Percentiles rank a stretch among this genome's conserved stretches.
Evolutionary conservation across 2,888 invertebrate species (phyloP).

Genomic region (Zaprionus obscuricornis): DNA sequence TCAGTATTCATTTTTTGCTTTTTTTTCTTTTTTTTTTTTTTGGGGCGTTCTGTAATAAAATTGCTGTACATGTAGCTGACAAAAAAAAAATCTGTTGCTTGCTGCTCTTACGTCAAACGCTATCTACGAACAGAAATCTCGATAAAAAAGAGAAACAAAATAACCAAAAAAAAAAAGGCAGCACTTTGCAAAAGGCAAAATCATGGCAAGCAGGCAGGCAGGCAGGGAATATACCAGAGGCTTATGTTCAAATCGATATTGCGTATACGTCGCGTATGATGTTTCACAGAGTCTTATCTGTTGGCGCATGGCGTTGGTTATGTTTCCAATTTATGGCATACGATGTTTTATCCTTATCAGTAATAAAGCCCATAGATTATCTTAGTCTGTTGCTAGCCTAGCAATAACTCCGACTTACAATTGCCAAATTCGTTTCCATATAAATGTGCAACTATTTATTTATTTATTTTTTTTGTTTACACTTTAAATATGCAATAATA

Average conservation of each 20-base stretch:
- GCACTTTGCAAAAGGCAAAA: constrained; percentile 29
- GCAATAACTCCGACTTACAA: too few relatives aligned
- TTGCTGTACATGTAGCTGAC: constrained; percentile 49
- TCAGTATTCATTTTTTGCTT: too few relatives aligned
- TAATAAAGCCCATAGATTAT: constrained; percentile 65
- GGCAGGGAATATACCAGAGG: constrained; percentile 1
- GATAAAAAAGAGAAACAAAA: constrained; percentile 33
- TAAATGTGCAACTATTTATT: too few relatives aligned
- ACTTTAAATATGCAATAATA: constrained; percentile 32
- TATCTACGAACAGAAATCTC: constrained; percentile 62
- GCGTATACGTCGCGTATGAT: constrained; percentile 59
- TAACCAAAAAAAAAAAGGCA: constrained; percentile 13
- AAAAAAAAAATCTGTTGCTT: constrained; percentile 72
- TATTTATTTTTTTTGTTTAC: constrained; percentile 2
- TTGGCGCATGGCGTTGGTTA: constrained; percentile 42
- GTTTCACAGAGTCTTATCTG: constrained; percentile 38
- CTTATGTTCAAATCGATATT: constrained; percentile 64
- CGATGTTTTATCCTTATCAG: constrained; percentile 68
- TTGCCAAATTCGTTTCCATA: too few relatives aligned
- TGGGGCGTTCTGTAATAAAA: constrained; percentile 61
- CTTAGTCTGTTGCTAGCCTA: constrained; percentile 35
- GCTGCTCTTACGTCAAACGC: constrained; percentile 76
- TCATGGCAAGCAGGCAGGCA: constrained; percentile 4
- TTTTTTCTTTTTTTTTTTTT: constrained; percentile 18
- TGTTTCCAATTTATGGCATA: constrained; percentile 63